Base-by-base conservation (phyloP, 2,888 invertebrate species). In the Mythimna impura region DNA sequence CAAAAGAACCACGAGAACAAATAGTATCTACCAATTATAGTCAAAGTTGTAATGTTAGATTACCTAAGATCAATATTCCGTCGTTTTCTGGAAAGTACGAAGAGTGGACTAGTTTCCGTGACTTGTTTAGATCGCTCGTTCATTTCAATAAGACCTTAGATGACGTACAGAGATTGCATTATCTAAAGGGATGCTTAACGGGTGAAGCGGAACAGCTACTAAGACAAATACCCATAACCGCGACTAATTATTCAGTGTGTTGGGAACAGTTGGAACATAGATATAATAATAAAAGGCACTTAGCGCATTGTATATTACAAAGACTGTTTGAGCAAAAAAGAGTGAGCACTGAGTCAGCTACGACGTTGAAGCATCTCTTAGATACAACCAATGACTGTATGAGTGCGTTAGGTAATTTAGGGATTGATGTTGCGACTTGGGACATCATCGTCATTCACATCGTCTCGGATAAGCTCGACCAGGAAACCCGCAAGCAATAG, bases 371-470 rank as follows among this genome's bases (percentile, higher is more conserved):
- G 30, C 63, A 55, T 22, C 36, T 70, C 22, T 70, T 70, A 6
- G 70, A 70, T 70, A 70, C 70, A 52, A 63, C 70, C 20, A 70
- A 22, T 43, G 70, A 70, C 10, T 70, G 70, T 63, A 55, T 70
- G 55, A 63, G n/a, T 55, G 62, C 60, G 12, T 70, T 70, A 40
- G 17, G 25, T 7, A 70, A 70, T 43, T 25, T 70, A 8, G 70
- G 70, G 7, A 60, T 70, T 17, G 52, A 63, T 34, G 55, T 64
- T 40, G 43, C 43, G 17, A 55, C 63, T 30, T 70, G 64, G 70
- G 70, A 70, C 20, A 30, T 47, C 17, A 63, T 63, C 8, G 25
- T 63, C 25, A 63, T 63, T 30, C 47, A 63, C 30, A 63, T 63
- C 17, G 50, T 50, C 25, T 47, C 30, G 20, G 43, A 43, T 63